phyloP scores from a whole-genome alignment of 2,888 invertebrate genomes.

The Zootermopsis nevadensis region DNA sequence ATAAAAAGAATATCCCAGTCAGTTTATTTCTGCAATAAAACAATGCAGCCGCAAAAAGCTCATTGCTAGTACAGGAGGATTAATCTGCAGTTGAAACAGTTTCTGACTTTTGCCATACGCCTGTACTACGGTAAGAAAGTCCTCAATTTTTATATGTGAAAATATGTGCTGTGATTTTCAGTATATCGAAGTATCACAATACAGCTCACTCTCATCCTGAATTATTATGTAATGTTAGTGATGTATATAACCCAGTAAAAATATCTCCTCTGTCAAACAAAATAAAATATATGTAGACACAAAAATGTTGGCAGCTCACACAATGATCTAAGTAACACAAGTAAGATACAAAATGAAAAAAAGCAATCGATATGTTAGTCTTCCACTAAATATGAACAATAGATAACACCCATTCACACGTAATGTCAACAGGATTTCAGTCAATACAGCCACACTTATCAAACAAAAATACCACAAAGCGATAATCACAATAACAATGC shows the following conservation, averaged over 20 bases:
- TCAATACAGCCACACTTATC: slow-evolving; percentile 26
- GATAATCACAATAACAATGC: slow-evolving; percentile 29
- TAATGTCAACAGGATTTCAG: background rate
- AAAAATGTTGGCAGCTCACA: slow-evolving; percentile 15
- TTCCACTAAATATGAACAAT: background rate
- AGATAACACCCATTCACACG: background rate
- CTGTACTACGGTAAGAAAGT: too few relatives aligned
- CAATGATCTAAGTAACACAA: background rate
- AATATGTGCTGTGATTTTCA: background rate
- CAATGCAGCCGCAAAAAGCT: too few relatives aligned
- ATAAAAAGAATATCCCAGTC: too few relatives aligned
- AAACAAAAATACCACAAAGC: slow-evolving; percentile 13
- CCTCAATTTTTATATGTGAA: too few relatives aligned
- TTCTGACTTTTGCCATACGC: too few relatives aligned
- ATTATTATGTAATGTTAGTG: background rate
- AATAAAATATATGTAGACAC: slow-evolving; percentile 38
- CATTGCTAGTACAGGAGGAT: too few relatives aligned
- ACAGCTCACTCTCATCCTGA: background rate
- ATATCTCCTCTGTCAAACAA: background rate
- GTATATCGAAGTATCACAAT: background rate
- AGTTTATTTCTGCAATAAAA: too few relatives aligned
- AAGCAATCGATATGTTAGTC: slow-evolving; percentile 16
- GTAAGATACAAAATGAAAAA: slow-evolving; percentile 19
- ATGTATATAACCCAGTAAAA: background rate
- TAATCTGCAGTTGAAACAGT: too few relatives aligned